Conservation (phyloP, 2,113 vertebrate genomes). For the Micromys minutus region DNA sequence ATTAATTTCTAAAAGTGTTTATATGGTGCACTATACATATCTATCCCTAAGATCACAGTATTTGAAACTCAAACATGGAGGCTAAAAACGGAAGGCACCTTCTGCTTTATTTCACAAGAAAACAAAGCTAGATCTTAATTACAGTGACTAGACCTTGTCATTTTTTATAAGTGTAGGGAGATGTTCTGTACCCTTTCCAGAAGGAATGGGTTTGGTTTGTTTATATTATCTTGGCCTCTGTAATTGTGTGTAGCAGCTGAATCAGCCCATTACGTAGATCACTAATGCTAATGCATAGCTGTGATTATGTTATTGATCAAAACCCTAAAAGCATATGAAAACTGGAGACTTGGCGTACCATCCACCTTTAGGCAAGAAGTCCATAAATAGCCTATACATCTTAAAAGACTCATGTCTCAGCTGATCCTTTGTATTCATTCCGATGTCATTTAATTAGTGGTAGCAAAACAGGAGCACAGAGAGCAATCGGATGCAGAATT, state of each 20-base stretch:
- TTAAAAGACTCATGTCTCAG: constrained; percentile 39
- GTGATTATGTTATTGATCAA: constrained; percentile 66
- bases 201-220: constrained; percentile 43
- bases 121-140: constrained; percentile 15
- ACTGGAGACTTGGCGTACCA: constrained; percentile 35
- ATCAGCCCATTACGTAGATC: constrained; percentile 55
- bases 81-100: constrained; percentile 25
- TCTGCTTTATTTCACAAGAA: constrained; percentile 42
- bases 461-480: not conserved
- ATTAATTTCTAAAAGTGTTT: constrained; percentile 33
- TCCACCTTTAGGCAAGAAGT: constrained; percentile 49
- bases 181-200: constrained; percentile 34
- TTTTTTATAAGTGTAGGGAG: constrained; percentile 18
- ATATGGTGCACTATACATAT: constrained; percentile 1
- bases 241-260: constrained; percentile 57
- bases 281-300: constrained; percentile 36
- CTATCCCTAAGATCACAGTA: constrained; percentile 33
- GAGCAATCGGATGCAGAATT: not conserved
- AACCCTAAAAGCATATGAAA: constrained; percentile 62
- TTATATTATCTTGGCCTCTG: constrained; percentile 48
- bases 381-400: constrained; percentile 51
- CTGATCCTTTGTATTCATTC: constrained; percentile 54
- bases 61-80: not conserved
- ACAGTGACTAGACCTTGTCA: not conserved
- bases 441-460: constrained; percentile 33